A percentile compares a stretch with the other conserved stretches of the same genome.
These are phyloP conservation scores for Miltochrista miniata DNA, from an alignment of 2,888 invertebrate species.

Conservation along the genomic window DNA sequence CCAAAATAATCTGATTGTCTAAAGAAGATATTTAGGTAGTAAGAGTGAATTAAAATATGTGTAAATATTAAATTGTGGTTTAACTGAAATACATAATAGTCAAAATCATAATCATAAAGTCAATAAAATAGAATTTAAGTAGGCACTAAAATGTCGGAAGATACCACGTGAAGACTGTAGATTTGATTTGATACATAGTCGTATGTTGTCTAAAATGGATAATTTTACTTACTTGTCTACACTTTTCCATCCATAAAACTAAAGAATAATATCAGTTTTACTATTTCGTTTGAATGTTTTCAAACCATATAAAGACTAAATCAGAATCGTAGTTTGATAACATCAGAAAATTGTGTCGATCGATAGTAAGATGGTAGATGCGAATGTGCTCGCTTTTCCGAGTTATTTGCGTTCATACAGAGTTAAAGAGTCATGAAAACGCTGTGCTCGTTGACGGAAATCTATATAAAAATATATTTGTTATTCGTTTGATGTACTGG, in stretches of 20 bases:
- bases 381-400: conserved; percentile 34
- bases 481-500: conserved; percentile 73
- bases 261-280: neutral
- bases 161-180: too few relatives aligned
- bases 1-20: too few relatives aligned
- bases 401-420: conserved; percentile 35
- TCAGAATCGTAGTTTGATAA: conserved; percentile 16
- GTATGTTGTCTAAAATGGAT: too few relatives aligned
- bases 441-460: conserved; percentile 42
- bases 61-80: too few relatives aligned
- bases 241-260: neutral
- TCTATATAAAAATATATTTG: conserved; percentile 63
- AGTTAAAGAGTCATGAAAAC: conserved; percentile 43
- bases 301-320: conserved; percentile 2
- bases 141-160: too few relatives aligned
- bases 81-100: too few relatives aligned
- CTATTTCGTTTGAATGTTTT: neutral
- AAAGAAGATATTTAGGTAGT: too few relatives aligned
- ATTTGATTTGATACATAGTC: too few relatives aligned
- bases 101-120: too few relatives aligned
- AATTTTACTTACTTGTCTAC: too few relatives aligned
- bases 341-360: conserved; percentile 26
- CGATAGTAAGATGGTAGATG: conserved; percentile 15
- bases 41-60: too few relatives aligned
- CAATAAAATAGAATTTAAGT: too few relatives aligned